Conservation (phyloP, 2,113 vertebrate species). For the Caranx melampygus region DNA sequence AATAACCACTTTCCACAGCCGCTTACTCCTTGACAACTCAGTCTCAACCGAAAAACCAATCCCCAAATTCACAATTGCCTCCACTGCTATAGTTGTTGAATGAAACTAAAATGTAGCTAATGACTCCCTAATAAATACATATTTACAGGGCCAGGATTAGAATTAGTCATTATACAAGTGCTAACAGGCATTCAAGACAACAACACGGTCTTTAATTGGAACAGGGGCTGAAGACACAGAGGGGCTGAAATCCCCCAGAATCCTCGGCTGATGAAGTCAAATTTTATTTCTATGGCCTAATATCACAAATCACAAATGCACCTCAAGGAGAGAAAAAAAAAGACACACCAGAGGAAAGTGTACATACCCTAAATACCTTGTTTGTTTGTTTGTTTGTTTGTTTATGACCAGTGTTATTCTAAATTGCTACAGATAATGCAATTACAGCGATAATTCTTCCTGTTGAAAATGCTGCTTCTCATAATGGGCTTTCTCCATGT, state of each 20-base stretch:
- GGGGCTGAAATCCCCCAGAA: conserved; percentile 52
- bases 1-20: conserved; percentile 43
- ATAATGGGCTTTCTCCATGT: conserved; percentile 27
- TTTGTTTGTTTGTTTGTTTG: conserved; percentile 55
- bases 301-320: neutral
- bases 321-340: too few relatives aligned
- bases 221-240: conserved; percentile 37
- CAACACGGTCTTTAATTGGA: conserved; percentile 65
- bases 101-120: conserved; percentile 23
- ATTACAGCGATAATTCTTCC: conserved; percentile 20
- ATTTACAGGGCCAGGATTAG: conserved; percentile 50
- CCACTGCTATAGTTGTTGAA: conserved; percentile 6
- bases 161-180: conserved; percentile 49
- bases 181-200: conserved; percentile 48
- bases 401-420: conserved; percentile 27
- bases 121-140: conserved; percentile 43
- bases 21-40: conserved; percentile 38
- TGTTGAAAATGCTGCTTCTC: conserved; percentile 37
- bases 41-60: conserved; percentile 25
- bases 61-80: conserved; percentile 14
- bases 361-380: conserved; percentile 45
- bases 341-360: conserved; percentile 36
- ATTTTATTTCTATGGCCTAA: neutral
- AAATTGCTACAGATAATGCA: conserved; percentile 35
- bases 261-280: conserved; percentile 27